Conservation (phyloP, 2,888 invertebrate genomes). For the Balanococcus diminutus region DNA sequence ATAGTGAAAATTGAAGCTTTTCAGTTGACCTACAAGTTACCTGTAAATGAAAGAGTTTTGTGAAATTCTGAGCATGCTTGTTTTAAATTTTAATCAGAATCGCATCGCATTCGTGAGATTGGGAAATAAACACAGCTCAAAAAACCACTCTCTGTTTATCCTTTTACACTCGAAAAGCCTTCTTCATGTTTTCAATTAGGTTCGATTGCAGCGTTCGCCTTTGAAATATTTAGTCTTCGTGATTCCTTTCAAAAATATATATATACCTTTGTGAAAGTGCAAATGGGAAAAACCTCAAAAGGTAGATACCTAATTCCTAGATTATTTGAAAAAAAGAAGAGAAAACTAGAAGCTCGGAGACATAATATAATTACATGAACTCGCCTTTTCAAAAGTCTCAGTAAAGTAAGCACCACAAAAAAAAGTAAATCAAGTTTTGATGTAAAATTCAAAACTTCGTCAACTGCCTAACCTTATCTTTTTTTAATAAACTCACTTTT, state of each 20-base stretch:
- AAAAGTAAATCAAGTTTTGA: neutral
- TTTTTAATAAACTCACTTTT: neutral
- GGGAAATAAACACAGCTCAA: neutral
- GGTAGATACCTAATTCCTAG: neutral
- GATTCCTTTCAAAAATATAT: neutral
- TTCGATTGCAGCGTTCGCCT: neutral
- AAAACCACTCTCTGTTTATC: neutral
- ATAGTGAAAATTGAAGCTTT: neutral
- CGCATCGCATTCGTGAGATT: neutral
- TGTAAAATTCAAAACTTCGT: too few species aligned
- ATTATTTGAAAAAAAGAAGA: neutral
- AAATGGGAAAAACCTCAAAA: neutral
- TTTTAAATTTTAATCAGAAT: constrained; percentile 12
- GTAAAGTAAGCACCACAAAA: neutral
- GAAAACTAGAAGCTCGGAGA: neutral
- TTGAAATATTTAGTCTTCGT: neutral
- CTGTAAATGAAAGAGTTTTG: neutral
- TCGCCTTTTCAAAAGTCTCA: neutral
- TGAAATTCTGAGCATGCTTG: neutral
- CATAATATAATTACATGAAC: neutral
- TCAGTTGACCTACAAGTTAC: neutral
- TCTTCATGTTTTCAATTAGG: neutral
- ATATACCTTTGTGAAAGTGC: neutral
- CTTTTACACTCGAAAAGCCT: neutral
- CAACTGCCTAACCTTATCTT: neutral